Base-by-base conservation (phyloP, 2,113 vertebrate species). In the Numida meleagris region DNA sequence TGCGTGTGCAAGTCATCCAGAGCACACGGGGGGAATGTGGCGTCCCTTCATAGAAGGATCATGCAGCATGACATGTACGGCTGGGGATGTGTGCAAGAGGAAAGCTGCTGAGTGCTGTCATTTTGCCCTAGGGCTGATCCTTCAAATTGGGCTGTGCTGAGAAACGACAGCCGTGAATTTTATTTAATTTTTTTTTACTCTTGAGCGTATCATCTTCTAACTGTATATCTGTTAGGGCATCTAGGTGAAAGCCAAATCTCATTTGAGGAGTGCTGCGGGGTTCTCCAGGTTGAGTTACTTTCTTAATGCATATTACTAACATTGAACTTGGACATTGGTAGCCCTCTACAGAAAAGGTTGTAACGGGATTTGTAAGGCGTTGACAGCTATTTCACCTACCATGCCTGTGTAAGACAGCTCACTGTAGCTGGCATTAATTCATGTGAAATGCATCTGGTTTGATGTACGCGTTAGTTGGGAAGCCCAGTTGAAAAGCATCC, bases 1-100 rank as follows among this genome's bases (percentile, higher is more conserved):
- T 18, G 33, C 1, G 0, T 14, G 48, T 34, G n/a, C 16, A 11
- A 48, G 75, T 65, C 51, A 6, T 14, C 57, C 0, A 1, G 75
- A 72, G 33, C 51, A 34, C 0, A 0, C 43, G 33, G 34, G 45
- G 33, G 5, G 14, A 27, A 4, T 14, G 42, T 8, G 24, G 12
- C 14, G 34, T 14, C 42, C 3, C 21, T 57, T 51, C 33, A 45
- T 42, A 14, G 46, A 57, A 73, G 40, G 27, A 8, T 48, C 5
- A 4, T 9, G 0, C 2, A 10, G 20, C 40, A 24, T 17, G 76
- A 42, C 10, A 11, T 11, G 31, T 58, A 25, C 2, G 43, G 5
- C 77, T 31, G 33, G 5, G 29, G 33, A 27, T 45, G 21, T 33
- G 42, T 1, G 5, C 50, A 66, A n/a, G 36, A 43, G 42, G n/a